A percentile compares a stretch with the other conserved stretches of the same genome.
Conservation (phyloP, 2,113 vertebrate species). For the Cyanoramphus novaezelandiae region DNA sequence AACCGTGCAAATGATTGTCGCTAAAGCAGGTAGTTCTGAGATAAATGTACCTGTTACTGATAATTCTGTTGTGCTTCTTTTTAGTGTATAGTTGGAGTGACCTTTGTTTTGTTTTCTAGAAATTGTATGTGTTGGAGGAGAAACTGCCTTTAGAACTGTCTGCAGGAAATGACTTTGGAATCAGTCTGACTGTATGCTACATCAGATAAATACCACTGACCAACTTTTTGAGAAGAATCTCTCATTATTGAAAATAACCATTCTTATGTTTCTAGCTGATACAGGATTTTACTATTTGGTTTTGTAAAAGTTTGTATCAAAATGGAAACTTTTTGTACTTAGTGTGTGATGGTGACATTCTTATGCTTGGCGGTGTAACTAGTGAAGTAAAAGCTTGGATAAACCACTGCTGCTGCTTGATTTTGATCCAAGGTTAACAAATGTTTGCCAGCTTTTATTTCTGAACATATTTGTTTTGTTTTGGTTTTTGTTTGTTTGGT, state of each 20-base stretch:
- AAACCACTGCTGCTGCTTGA: neutral
- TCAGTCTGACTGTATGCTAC: neutral
- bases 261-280: neutral
- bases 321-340: neutral
- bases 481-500: neutral
- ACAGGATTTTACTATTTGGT: neutral
- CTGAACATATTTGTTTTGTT: neutral
- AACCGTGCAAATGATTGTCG: neutral
- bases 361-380: neutral
- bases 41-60: neutral
- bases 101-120: neutral
- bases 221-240: neutral
- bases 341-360: rapidly evolving
- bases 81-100: neutral
- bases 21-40: neutral
- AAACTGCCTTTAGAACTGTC: neutral
- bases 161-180: neutral
- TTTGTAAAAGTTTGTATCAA: neutral
- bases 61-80: neutral
- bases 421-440: neutral
- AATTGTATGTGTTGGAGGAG: neutral
- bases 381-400: neutral
- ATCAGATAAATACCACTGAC: neutral
- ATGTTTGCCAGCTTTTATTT: neutral
- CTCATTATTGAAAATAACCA: neutral